phyloP scores from a whole-genome alignment of 2,797 vertebrate genomes.

The Premnoplex brunnescens region DNA sequence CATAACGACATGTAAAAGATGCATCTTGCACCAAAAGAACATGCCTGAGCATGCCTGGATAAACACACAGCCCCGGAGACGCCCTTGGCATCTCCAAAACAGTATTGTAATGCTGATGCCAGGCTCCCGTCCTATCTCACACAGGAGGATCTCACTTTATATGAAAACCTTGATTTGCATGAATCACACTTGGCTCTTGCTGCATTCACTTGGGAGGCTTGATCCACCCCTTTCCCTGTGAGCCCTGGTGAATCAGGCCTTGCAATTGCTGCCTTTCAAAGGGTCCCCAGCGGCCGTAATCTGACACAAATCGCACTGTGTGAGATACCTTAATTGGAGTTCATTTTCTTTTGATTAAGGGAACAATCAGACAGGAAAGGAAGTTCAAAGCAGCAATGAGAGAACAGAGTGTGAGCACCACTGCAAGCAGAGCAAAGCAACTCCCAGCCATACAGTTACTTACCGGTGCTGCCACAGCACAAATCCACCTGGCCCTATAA shows the following conservation, averaged over 20 bases:
- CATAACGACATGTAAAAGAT: accelerated
- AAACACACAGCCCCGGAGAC: background rate
- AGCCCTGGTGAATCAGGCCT: background rate
- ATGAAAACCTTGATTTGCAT: background rate
- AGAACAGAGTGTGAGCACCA: accelerated
- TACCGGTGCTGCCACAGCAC: background rate
- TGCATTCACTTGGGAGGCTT: accelerated
- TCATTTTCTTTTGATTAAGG: background rate
- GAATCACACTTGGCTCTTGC: accelerated
- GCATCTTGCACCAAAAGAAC: background rate
- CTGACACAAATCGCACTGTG: background rate
- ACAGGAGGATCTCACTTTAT: background rate
- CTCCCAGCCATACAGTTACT: background rate
- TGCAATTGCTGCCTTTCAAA: background rate
- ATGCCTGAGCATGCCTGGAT: background rate
- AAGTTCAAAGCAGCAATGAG: background rate
- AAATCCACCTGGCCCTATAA: background rate
- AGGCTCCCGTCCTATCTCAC: background rate
- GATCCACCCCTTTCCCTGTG: background rate
- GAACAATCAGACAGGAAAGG: background rate
- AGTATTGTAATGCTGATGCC: accelerated
- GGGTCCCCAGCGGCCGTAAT: background rate
- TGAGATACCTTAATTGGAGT: background rate
- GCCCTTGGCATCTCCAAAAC: background rate
- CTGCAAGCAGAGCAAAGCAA: accelerated